Evolutionary conservation across 2,113 vertebrate species (phyloP).

Genomic region (Rhombomys opimus): DNA sequence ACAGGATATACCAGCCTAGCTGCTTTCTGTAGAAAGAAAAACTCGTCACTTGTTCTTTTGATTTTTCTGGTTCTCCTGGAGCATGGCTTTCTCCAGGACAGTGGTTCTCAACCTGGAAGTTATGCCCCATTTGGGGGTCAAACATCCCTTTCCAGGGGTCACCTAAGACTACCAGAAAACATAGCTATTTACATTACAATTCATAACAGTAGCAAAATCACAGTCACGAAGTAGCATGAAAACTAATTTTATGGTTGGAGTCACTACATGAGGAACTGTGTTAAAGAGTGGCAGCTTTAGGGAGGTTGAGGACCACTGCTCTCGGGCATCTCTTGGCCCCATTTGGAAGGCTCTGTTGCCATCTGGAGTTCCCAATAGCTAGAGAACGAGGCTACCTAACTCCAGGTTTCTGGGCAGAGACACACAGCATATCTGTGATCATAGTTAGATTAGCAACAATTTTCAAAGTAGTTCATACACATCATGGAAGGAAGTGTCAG

Average conservation of each 20-base stretch:
- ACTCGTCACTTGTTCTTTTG: not conserved
- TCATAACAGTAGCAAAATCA: not conserved
- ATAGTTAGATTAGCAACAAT: not conserved
- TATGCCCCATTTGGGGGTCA: not conserved
- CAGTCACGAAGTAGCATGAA: not conserved
- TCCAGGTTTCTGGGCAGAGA: not conserved
- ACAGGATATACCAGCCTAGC: not conserved
- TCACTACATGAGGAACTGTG: not conserved
- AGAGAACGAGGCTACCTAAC: not conserved
- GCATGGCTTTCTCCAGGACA: not conserved
- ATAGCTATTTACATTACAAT: not conserved
- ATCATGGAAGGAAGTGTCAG: not conserved
- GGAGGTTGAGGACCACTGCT: not conserved
- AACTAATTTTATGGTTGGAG: not conserved
- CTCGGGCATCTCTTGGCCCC: not conserved
- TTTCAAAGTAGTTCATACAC: not conserved
- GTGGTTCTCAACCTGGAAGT: not conserved
- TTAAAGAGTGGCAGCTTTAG: not conserved
- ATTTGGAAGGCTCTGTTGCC: not conserved
- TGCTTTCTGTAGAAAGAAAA: not conserved
- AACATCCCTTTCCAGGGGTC: not conserved
- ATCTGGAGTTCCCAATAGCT: not conserved
- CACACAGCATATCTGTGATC: not conserved
- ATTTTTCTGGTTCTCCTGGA: not conserved
- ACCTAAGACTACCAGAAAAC: not conserved